A percentile compares a stretch with the other conserved stretches of the same genome.
Evolutionary conservation across 2,797 vertebrate genomes (phyloP).

Genomic region (Diplodus puntazzo): DNA sequence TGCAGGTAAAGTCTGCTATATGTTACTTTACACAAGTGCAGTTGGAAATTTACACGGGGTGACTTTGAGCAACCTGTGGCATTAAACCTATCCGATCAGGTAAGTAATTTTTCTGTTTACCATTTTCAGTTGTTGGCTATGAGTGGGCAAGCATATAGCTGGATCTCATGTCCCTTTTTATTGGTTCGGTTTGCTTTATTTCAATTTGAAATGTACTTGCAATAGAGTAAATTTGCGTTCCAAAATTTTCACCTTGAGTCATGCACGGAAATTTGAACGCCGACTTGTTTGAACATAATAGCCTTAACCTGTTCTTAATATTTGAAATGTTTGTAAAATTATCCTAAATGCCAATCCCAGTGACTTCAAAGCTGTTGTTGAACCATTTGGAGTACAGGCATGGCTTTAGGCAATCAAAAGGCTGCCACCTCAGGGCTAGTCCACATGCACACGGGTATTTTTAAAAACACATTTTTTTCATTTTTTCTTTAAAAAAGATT

Average conservation of each 20-base stretch:
- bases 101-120: conserved; percentile 10
- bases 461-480: too few species aligned
- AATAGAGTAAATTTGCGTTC: not conserved
- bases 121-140: not conserved
- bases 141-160: not conserved
- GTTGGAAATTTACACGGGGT: conserved; percentile 27
- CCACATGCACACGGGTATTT: too few species aligned
- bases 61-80: conserved; percentile 13
- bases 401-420: too few species aligned
- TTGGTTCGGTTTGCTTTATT: not conserved
- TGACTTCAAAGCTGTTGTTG: too few species aligned
- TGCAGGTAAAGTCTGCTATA: conserved; percentile 33
- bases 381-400: too few species aligned
- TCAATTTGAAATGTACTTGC: not conserved
- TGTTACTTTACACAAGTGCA: conserved; percentile 37
- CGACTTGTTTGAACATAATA: not conserved
- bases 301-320: too few species aligned
- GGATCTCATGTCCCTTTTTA: not conserved
- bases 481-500: too few species aligned
- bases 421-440: too few species aligned
- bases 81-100: conserved; percentile 24
- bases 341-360: too few species aligned
- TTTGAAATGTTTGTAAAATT: too few species aligned
- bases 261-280: not conserved
- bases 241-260: not conserved